Percentiles rank a stretch among this genome's conserved stretches.
These are phyloP conservation scores for Acronicta alni DNA, from an alignment of 2,888 invertebrate genomes.

Conservation along the genomic window DNA sequence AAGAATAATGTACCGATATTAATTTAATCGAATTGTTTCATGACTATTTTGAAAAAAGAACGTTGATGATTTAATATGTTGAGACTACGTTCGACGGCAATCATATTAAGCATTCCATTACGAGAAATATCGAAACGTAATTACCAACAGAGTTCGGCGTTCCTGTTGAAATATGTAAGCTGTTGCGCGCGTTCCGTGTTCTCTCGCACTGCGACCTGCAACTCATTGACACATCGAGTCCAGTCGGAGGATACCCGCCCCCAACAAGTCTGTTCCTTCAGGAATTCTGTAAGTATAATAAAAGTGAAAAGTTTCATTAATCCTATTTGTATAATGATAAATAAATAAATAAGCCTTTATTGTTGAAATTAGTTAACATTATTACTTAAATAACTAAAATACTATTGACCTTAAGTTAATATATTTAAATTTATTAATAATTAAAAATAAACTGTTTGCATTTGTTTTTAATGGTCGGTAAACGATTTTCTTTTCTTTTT, in stretches of 20 bases:
- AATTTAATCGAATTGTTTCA: background rate
- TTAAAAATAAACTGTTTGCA: too few species aligned
- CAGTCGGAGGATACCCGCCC: conserved; percentile 78
- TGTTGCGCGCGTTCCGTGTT: conserved; percentile 78
- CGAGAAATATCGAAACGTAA: conserved; percentile 37
- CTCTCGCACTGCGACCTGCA: conserved; percentile 76
- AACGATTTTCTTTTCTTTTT: too few species aligned
- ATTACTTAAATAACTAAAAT: too few species aligned
- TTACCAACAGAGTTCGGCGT: conserved; percentile 82
- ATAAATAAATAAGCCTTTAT: too few species aligned
- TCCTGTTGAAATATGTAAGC: conserved; percentile 79
- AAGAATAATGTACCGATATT: conserved; percentile 9
- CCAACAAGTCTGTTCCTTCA: conserved; percentile 82
- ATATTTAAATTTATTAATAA: too few species aligned
- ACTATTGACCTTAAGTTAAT: too few species aligned
- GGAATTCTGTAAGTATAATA: conserved; percentile 68
- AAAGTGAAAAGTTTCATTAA: too few species aligned
- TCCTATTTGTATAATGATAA: too few species aligned
- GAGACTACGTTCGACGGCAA: background rate
- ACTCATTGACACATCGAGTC: conserved; percentile 77
- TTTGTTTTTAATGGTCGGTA: too few species aligned
- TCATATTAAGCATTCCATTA: background rate
- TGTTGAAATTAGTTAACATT: too few species aligned
- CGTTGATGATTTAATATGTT: background rate
- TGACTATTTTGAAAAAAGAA: background rate